Evolutionary conservation across 2,113 vertebrate species (phyloP).

Genomic region (Alouatta palliata): DNA sequence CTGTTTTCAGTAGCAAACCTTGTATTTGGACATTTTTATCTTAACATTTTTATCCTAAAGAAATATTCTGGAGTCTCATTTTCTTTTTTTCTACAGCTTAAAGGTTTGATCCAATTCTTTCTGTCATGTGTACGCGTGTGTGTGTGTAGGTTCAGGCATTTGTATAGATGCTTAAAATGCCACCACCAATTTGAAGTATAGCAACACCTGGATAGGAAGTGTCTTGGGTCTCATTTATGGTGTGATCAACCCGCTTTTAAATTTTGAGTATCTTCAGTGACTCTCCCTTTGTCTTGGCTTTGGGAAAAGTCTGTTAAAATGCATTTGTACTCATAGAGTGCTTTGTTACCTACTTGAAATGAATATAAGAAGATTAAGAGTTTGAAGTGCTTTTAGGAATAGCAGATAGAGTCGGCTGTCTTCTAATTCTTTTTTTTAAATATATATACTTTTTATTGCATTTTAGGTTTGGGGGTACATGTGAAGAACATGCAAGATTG

Average conservation of each 20-base stretch:
- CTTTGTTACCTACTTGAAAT: constrained; percentile 42
- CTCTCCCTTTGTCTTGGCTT: background rate
- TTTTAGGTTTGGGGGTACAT: too few species aligned
- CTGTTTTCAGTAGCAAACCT: constrained; percentile 27
- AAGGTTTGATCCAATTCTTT: background rate
- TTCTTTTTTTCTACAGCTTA: background rate
- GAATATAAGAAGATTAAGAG: constrained; percentile 18
- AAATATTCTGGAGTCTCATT: constrained; percentile 61
- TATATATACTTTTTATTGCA: too few species aligned
- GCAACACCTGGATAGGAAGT: background rate
- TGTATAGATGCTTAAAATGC: background rate
- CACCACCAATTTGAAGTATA: background rate
- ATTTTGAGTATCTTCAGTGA: background rate
- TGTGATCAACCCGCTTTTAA: background rate
- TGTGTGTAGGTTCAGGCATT: background rate
- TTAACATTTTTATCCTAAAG: constrained; percentile 48
- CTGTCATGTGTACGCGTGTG: background rate
- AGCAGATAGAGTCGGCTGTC: background rate
- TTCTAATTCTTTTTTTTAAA: constrained; percentile 28
- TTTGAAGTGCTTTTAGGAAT: constrained; percentile 29
- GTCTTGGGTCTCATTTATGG: background rate
- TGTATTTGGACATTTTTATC: constrained; percentile 55
- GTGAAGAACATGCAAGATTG: too few species aligned
- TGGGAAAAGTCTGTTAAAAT: background rate
- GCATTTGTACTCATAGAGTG: background rate